Evolutionary conservation across 2,113 vertebrate species (phyloP).

Genomic region (Cricetomys ansorgei): DNA sequence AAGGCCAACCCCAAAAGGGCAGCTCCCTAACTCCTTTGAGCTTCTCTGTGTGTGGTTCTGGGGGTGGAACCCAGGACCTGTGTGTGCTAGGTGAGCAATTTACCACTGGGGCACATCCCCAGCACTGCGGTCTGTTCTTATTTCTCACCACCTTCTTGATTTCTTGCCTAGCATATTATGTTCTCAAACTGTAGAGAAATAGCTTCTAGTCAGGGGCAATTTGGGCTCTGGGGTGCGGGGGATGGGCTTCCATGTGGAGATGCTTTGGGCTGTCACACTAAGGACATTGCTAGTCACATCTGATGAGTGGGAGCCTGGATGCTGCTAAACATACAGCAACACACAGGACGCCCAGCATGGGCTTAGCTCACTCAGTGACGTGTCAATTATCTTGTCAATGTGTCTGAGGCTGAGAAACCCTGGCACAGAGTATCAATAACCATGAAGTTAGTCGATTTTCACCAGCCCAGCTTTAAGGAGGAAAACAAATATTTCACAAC

Average conservation of each 20-base stretch:
- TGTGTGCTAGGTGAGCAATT: too few species aligned
- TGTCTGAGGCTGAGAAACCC: not conserved
- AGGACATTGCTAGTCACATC: not conserved
- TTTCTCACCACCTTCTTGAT: too few species aligned
- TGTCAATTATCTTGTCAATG: not conserved
- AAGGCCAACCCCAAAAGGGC: not conserved
- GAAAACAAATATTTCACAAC: slow-evolving; percentile 74
- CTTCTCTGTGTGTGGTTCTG: not conserved
- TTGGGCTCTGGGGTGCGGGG: not conserved
- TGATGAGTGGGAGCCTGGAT: not conserved
- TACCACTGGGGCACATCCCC: not conserved
- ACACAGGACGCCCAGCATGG: not conserved
- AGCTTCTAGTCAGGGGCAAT: not conserved
- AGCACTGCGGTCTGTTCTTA: not conserved
- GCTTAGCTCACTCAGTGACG: not conserved
- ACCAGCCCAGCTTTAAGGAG: not conserved
- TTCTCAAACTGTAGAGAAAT: not conserved
- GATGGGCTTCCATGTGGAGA: not conserved
- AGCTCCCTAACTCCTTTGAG: too few species aligned
- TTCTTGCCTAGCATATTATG: not conserved
- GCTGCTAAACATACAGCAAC: not conserved
- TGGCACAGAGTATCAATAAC: not conserved
- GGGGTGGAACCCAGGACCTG: not conserved
- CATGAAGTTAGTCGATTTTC: slow-evolving; percentile 24
- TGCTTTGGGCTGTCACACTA: not conserved